Conservation (phyloP, 2,888 invertebrate species). For the Margaritifera margaritifera region DNA sequence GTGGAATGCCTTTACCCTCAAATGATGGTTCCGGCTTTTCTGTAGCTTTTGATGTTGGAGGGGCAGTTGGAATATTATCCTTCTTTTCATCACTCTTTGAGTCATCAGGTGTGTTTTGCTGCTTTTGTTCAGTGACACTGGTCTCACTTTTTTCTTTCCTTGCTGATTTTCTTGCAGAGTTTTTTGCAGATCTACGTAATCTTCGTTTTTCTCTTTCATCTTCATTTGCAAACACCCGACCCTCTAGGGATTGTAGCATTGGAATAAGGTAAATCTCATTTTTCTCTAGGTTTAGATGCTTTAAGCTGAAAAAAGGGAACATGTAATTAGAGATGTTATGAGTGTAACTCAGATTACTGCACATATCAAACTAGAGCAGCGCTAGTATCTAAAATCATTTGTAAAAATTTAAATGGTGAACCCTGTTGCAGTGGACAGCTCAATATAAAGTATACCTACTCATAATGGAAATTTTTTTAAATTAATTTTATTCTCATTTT, state of each 20-base stretch:
- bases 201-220: conserved; percentile 35
- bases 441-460: too few relatives aligned
- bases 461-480: too few relatives aligned
- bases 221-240: conserved; percentile 58
- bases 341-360: too few relatives aligned
- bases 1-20: too few relatives aligned
- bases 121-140: conserved; percentile 3
- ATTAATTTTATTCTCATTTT: too few relatives aligned
- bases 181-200: conserved; percentile 34
- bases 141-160: conserved; percentile 15
- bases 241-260: conserved; percentile 66
- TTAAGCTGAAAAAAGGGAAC: conserved; percentile 52
- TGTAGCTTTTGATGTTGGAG: too few relatives aligned
- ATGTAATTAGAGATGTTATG: too few relatives aligned
- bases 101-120: neutral
- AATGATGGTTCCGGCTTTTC: too few relatives aligned
- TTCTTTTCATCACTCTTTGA: conserved; percentile 1
- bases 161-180: conserved; percentile 38
- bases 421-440: too few relatives aligned
- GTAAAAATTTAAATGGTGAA: too few relatives aligned
- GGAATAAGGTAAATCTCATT: conserved; percentile 68
- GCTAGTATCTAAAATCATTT: too few relatives aligned
- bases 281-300: conserved; percentile 68
- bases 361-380: too few relatives aligned
- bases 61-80: neutral